phyloP scores from a whole-genome alignment of 1,140 invertebrate species.

The Heliconius hermathena region DNA sequence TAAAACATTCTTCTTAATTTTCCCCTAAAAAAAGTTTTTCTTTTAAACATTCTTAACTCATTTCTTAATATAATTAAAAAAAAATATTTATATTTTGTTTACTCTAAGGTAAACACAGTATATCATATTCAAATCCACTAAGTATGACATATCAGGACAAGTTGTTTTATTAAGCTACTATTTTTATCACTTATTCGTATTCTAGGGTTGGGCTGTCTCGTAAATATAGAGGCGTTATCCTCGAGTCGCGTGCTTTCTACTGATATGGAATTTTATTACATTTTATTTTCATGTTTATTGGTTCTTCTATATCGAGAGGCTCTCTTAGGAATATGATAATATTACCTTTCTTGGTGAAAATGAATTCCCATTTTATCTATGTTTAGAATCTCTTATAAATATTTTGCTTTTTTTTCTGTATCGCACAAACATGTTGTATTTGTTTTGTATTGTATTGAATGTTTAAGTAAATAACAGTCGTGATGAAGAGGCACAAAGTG shows the following conservation, averaged over 20 bases:
- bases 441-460: neutral
- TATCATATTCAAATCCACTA: neutral
- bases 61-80: too few species aligned
- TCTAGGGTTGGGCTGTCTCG: constrained; percentile 41
- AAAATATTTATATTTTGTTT: too few species aligned
- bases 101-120: neutral
- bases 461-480: neutral
- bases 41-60: too few species aligned
- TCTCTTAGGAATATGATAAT: constrained; percentile 30
- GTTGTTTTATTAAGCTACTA: constrained; percentile 25
- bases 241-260: constrained; percentile 53
- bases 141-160: neutral
- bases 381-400: neutral
- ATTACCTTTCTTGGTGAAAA: constrained; percentile 15
- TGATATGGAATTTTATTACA: constrained; percentile 69
- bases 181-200: constrained; percentile 31
- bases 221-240: constrained; percentile 56
- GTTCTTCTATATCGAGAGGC: constrained; percentile 24
- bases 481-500: too few species aligned
- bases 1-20: too few species aligned
- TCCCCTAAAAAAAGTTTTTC: too few species aligned
- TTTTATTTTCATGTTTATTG: constrained; percentile 51
- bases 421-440: neutral
- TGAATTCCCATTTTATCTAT: constrained; percentile 8
- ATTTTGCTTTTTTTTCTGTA: neutral